Evolutionary conservation across 2,113 vertebrate genomes (phyloP).

Genomic region (Buteo buteo): DNA sequence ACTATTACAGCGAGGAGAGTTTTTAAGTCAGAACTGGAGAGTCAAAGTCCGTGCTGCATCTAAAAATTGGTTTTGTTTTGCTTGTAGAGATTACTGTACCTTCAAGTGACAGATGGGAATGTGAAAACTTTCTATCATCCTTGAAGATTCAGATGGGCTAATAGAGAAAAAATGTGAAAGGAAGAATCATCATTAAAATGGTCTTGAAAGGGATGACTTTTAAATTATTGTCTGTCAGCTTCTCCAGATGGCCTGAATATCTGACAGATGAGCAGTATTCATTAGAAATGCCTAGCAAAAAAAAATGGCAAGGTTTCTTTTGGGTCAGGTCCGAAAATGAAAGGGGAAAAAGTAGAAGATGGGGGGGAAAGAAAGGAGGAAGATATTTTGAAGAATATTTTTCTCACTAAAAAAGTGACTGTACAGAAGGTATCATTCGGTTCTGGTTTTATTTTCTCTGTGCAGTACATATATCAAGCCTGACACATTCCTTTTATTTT

Average conservation of each 20-base stretch:
- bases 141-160: conserved; percentile 53
- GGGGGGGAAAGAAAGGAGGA: background rate
- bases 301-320: background rate
- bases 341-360: background rate
- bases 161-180: conserved; percentile 55
- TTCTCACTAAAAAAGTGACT: background rate
- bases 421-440: background rate
- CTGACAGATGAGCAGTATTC: conserved; percentile 42
- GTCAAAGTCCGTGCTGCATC: background rate
- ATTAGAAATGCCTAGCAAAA: conserved; percentile 18
- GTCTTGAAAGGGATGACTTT: conserved; percentile 55
- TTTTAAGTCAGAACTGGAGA: background rate
- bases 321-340: background rate
- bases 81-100: background rate
- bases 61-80: conserved; percentile 34
- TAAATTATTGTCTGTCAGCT: conserved; percentile 66
- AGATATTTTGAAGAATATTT: background rate
- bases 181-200: conserved; percentile 52
- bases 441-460: background rate
- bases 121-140: conserved; percentile 57
- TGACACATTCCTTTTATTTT: background rate
- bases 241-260: conserved; percentile 63
- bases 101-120: conserved; percentile 66
- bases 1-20: background rate
- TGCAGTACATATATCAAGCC: background rate